These are phyloP conservation scores for Pimpla rufipes DNA, from an alignment of 2,888 invertebrate species.

Conservation along the genomic window DNA sequence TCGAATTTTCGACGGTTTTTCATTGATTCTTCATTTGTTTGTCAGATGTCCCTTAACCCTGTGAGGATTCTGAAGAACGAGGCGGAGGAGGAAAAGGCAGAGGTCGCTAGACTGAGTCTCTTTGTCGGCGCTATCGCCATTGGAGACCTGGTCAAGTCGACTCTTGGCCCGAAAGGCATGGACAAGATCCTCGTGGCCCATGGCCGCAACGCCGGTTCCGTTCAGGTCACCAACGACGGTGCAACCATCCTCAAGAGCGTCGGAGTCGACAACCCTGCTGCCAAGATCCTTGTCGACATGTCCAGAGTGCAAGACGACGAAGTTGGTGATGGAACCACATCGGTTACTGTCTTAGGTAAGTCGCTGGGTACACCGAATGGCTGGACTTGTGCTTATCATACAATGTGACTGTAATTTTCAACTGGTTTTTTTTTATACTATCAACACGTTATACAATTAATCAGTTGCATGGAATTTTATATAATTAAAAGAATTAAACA, in stretches of 20 bases:
- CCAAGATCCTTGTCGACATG: constrained; percentile 99
- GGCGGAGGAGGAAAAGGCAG: constrained; percentile 99
- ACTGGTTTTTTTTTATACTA: too few relatives aligned
- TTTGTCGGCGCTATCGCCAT: constrained; percentile 99
- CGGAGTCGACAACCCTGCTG: constrained; percentile 99
- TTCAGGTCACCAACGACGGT: constrained; percentile 99
- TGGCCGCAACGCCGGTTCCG: constrained; percentile 92
- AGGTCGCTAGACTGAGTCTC: constrained; percentile 98
- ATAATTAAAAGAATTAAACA: too few relatives aligned
- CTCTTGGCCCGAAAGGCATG: constrained; percentile 99
- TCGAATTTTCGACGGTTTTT: not conserved
- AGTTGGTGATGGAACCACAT: constrained; percentile 99
- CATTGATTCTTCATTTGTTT: not conserved
- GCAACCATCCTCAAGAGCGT: constrained; percentile 98
- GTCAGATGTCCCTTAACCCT: constrained; percentile 95
- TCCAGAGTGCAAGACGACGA: constrained; percentile 99
- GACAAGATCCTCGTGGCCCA: constrained; percentile 94
- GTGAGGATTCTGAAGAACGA: constrained; percentile 97
- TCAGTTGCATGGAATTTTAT: too few relatives aligned
- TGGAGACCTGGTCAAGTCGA: constrained; percentile 99
- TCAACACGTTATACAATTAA: too few relatives aligned
- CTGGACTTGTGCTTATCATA: not conserved
- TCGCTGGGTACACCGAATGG: constrained; percentile 21
- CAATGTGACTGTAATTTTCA: not conserved
- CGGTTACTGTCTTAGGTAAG: constrained; percentile 95